Evolutionary conservation across 1,140 invertebrate genomes (phyloP).

Genomic region (Drosophila littoralis): DNA sequence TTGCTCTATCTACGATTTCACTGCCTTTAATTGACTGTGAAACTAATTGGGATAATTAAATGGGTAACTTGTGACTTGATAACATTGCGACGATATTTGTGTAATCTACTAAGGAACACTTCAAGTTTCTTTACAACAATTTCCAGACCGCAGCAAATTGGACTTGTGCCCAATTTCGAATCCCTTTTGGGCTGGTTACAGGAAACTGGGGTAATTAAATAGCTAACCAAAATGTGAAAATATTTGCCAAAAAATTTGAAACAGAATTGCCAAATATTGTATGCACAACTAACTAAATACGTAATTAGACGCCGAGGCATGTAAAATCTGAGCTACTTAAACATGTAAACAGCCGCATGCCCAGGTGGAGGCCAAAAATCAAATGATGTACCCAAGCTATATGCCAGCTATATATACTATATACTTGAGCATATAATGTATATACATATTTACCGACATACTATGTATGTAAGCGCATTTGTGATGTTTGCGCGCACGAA

Average conservation of each 20-base stretch:
- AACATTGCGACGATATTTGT: too few species aligned
- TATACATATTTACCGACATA: conserved; percentile 24
- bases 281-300: conserved; percentile 77
- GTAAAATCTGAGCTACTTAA: conserved; percentile 40
- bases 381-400: conserved; percentile 23
- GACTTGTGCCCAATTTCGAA: not conserved
- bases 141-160: not conserved
- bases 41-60: too few species aligned
- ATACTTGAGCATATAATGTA: conserved; percentile 9
- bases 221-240: conserved; percentile 30
- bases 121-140: too few species aligned
- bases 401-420: conserved; percentile 11
- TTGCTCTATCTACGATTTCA: too few species aligned
- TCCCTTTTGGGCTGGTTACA: conserved; percentile 4
- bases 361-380: conserved; percentile 19
- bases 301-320: conserved; percentile 30
- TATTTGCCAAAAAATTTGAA: conserved; percentile 19
- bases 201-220: conserved; percentile 46
- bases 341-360: conserved; percentile 38
- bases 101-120: too few species aligned
- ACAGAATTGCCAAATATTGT: conserved; percentile 39
- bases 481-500: conserved; percentile 65
- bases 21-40: too few species aligned
- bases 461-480: conserved; percentile 3
- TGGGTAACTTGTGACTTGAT: too few species aligned